Conservation (phyloP, 35 echinoderm and acorn worm species). For the Apostichopus japonicus region DNA sequence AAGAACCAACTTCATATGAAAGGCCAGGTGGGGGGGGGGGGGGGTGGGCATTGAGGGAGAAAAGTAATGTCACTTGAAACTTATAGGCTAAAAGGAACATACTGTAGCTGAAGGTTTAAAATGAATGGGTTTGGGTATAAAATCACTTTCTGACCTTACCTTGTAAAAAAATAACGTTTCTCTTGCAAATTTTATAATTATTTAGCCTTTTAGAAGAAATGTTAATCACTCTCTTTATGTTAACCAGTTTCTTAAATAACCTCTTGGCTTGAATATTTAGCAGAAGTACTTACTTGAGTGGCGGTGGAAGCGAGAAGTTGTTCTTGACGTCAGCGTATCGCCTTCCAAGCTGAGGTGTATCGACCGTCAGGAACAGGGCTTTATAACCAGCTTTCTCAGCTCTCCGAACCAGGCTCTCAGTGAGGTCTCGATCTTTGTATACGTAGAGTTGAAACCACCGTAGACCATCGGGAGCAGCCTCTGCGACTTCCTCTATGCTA, state of each 20-base stretch:
- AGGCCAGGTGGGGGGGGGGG: too few species aligned
- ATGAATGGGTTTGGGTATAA: too few species aligned
- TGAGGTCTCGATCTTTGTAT: conserved; percentile 69
- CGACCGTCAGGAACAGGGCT: conserved; percentile 89
- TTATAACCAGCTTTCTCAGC: conserved; percentile 86
- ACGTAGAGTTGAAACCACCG: conserved; percentile 93
- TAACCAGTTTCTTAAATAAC: neutral
- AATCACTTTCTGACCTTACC: neutral
- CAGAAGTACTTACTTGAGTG: conserved; percentile 46
- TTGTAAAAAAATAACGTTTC: too few species aligned
- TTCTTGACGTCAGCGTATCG: conserved; percentile 75
- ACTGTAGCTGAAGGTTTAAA: too few species aligned
- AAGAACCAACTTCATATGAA: too few species aligned
- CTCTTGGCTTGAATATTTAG: neutral
- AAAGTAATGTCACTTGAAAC: too few species aligned
- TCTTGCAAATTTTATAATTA: too few species aligned
- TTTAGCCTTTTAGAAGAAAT: too few species aligned
- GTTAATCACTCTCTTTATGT: too few species aligned
- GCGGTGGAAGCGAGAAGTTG: conserved; percentile 61
- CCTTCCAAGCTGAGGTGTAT: conserved; percentile 71
- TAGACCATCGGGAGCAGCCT: conserved; percentile 66
- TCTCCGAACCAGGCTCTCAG: conserved; percentile 63
- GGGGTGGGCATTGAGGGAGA: too few species aligned
- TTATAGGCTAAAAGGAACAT: too few species aligned
- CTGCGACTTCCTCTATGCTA: conserved; percentile 83